Conservation (phyloP, 2,888 invertebrate genomes). For the Lithodes maja region DNA sequence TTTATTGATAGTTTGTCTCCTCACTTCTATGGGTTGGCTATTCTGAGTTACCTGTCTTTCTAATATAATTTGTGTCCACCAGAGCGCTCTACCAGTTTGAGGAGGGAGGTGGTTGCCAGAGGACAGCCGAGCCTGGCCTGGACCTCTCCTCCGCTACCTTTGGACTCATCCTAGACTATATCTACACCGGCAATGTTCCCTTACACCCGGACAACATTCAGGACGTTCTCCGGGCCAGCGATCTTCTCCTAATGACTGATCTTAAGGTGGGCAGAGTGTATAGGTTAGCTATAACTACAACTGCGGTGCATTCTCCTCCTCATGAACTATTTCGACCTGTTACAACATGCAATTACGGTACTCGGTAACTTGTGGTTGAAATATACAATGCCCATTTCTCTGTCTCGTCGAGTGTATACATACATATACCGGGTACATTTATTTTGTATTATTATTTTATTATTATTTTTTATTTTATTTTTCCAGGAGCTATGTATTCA, state of each 20-base stretch:
- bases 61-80: slow-evolving; percentile 2
- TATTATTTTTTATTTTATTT: not conserved
- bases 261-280: slow-evolving; percentile 31
- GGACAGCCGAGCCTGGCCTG: slow-evolving; percentile 38
- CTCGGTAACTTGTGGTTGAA: no score
- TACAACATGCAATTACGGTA: no score
- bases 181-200: slow-evolving; percentile 47
- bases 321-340: no score
- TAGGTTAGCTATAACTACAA: no score
- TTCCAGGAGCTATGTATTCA: slow-evolving; percentile 54
- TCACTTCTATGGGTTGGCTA: no score
- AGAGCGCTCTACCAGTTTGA: slow-evolving; percentile 55
- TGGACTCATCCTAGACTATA: slow-evolving; percentile 56
- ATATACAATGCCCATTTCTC: no score
- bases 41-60: not conserved
- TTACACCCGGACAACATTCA: slow-evolving; percentile 54
- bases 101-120: slow-evolving; percentile 35
- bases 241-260: slow-evolving; percentile 58
- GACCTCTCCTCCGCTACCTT: slow-evolving; percentile 48
- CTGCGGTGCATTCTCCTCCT: no score
- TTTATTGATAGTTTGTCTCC: no score
- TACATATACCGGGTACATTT: no score
- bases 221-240: slow-evolving; percentile 58
- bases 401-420: no score
- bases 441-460: no score